Evolutionary conservation across 2,888 invertebrate species (phyloP), one percentile per base, ranked within the genome.

Genomic region (Pseudococcus viburni): DNA sequence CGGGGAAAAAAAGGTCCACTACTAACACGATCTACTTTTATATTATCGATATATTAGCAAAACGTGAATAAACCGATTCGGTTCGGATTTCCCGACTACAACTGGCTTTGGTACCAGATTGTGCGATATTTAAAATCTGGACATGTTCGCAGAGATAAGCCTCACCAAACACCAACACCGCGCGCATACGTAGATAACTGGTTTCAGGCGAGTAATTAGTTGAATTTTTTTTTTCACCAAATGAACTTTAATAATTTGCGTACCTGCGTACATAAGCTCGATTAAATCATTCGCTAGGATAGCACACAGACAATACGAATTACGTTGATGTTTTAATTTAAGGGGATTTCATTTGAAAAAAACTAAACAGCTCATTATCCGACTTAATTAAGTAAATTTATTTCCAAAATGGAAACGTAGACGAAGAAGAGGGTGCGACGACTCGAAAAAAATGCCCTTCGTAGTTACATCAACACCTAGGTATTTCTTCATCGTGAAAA

Each of bases 121-220:
- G 80, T 83, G 80, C 80, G 80, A 83, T 83, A 83, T 83, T 83
- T 46, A 83, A 73, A 83, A 83, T 46, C 80, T 83, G 80, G 80
- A 83, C 80, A 46, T 83, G 80, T 83, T 83, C 46, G 19, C 19
- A 5, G 80, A 5, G 80, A 46, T 83, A 46, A 39, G 80, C 80
- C 46, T 83, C 80, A 46, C n/a, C 80, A 19, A 83, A 19, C 22
- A 64, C 22, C 64, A 22, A 64, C 11, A 83, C 46, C 80, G 80
- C 46, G 46, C 46, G 42, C 73, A 33, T 83, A 46, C 42, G 46
- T 42, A 7, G 46, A 83, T 33, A 83, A 83, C 80, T 83, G 80
- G 80, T 83, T 83, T 83, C 15, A 4, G 17, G 80, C 19, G 11
- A 46, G 80, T 83, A 83, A 83, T 83, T 83, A 83, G 46, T 22